Evolutionary conservation across 2,797 vertebrate genomes (phyloP).

Genomic region (Peromyscus attwateri): DNA sequence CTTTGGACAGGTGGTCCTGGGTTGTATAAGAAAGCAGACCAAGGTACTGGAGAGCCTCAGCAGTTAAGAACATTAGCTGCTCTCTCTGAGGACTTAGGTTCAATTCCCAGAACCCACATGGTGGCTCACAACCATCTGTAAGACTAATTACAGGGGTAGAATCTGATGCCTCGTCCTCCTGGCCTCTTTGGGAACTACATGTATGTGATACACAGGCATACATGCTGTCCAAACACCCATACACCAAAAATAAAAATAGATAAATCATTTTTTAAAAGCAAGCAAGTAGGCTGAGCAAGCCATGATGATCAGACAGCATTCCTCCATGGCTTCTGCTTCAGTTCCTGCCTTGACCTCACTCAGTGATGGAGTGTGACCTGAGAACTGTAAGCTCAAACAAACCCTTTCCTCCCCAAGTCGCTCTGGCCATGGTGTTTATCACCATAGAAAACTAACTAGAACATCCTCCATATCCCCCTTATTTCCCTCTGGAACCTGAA

Average conservation of each 20-base stretch:
- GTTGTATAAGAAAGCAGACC: background rate
- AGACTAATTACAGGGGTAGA: background rate
- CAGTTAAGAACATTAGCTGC: background rate
- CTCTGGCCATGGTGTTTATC: background rate
- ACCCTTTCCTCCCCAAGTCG: no score
- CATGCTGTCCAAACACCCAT: background rate
- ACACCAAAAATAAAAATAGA: background rate
- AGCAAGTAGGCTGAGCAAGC: background rate
- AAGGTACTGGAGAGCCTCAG: background rate
- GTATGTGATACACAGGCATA: background rate
- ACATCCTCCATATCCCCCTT: background rate
- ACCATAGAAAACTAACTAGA: background rate
- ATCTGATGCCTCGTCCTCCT: background rate
- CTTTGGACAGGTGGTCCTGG: background rate
- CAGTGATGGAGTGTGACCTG: background rate
- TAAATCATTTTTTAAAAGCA: background rate
- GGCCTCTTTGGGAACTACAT: background rate
- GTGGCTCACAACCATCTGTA: background rate
- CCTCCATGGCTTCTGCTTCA: background rate
- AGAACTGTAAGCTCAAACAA: background rate
- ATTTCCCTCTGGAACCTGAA: background rate
- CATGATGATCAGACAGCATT: background rate
- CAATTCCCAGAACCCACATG: background rate
- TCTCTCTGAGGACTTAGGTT: background rate
- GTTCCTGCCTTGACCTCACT: background rate